These are phyloP conservation scores for Dasypus novemcinctus DNA, from an alignment of 2,113 vertebrate species.

Conservation along the genomic window DNA sequence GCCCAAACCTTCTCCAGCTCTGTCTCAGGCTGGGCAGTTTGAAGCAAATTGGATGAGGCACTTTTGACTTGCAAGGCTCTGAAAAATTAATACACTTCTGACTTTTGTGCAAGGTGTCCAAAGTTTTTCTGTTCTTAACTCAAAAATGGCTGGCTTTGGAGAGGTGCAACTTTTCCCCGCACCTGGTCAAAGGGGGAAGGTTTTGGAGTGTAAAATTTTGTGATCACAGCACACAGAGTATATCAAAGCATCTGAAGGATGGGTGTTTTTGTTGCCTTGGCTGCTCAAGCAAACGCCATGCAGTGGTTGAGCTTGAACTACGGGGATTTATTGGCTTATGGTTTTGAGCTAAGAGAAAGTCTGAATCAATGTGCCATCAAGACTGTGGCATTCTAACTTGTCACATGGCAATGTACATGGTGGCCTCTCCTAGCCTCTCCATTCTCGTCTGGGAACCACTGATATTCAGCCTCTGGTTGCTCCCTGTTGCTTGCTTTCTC, in stretches of 20 bases:
- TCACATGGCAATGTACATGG: no score
- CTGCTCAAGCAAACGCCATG: no score
- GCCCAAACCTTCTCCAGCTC: background rate
- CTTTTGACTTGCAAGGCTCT: background rate
- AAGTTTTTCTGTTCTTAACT: background rate
- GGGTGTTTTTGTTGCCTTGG: no score
- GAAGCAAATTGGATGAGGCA: conserved; percentile 40
- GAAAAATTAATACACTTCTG: conserved; percentile 25
- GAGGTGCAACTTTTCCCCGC: background rate
- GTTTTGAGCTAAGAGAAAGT: no score
- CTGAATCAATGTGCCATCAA: no score
- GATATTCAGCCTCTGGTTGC: no score
- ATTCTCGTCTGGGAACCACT: no score
- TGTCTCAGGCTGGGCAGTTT: background rate
- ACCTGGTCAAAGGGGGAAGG: fast-evolving
- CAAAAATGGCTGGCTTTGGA: background rate
- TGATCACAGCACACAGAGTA: fast-evolving
- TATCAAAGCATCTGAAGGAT: fast-evolving
- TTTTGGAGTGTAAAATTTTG: background rate
- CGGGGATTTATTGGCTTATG: no score
- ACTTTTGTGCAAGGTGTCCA: background rate
- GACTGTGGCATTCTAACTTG: no score
- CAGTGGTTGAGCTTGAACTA: no score
- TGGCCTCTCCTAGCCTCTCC: no score
- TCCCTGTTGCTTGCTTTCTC: no score